Percentiles rank a stretch among this genome's conserved stretches.
These are phyloP conservation scores for Theropithecus gelada DNA, from an alignment of 2,113 vertebrate species.

Conservation along the genomic window DNA sequence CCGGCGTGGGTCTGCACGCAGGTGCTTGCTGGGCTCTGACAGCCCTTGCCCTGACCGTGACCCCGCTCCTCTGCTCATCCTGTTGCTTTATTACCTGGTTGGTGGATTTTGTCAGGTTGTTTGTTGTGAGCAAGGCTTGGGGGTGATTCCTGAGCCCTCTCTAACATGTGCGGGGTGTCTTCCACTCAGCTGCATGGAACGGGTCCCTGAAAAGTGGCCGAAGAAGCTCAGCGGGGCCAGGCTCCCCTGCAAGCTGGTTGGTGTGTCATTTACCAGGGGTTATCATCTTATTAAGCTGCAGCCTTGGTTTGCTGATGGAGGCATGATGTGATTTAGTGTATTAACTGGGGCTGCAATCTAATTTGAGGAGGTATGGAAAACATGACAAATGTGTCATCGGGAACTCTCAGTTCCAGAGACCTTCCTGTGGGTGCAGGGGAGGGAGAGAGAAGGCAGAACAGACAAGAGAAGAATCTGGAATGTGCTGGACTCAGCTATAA, in stretches of 20 bases:
- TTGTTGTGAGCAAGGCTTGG: neutral
- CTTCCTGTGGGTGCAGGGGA: neutral
- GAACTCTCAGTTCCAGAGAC: neutral
- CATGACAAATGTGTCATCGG: neutral
- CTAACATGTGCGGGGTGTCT: neutral
- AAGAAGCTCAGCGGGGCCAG: neutral
- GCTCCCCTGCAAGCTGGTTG: rapidly evolving
- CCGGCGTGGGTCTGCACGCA: rapidly evolving
- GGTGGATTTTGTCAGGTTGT: neutral
- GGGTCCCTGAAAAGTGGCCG: rapidly evolving
- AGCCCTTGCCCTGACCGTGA: rapidly evolving
- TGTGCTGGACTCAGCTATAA: neutral
- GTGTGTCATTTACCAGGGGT: rapidly evolving
- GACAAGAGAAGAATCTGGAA: neutral
- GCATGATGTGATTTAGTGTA: neutral
- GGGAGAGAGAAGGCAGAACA: neutral
- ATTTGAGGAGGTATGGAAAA: neutral
- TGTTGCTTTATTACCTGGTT: neutral
- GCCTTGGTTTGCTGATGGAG: neutral
- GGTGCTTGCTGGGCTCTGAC: rapidly evolving
- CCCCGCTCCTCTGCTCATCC: neutral
- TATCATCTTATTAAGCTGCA: neutral
- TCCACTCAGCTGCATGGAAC: neutral
- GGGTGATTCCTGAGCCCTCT: neutral
- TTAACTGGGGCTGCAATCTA: neutral